These are phyloP conservation scores for Papilio demoleus DNA, from an alignment of 2,888 invertebrate species.

Conservation along the genomic window DNA sequence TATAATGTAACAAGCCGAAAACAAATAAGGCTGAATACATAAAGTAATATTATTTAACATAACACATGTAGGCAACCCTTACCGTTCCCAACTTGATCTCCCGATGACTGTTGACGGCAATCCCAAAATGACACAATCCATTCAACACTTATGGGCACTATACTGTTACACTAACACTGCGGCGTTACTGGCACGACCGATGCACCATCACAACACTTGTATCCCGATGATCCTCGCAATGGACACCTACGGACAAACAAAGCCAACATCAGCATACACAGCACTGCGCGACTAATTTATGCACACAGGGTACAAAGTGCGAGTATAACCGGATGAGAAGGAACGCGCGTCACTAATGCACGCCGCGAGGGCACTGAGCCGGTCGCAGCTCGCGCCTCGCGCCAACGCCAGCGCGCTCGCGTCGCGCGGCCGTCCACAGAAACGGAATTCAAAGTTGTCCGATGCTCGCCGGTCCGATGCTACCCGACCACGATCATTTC, in stretches of 20 bases:
- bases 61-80: constrained; percentile 51
- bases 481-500: constrained; percentile 66
- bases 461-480: constrained; percentile 47
- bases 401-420: constrained; percentile 22
- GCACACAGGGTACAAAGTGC: constrained; percentile 47
- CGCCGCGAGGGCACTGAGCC: constrained; percentile 71
- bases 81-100: constrained; percentile 81
- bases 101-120: constrained; percentile 78
- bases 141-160: constrained; percentile 77
- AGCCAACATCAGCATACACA: constrained; percentile 64
- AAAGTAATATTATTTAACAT: constrained; percentile 41
- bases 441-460: constrained; percentile 58
- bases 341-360: constrained; percentile 59
- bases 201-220: constrained; percentile 80
- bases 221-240: constrained; percentile 65
- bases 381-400: constrained; percentile 36
- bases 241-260: constrained; percentile 74
- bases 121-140: constrained; percentile 81
- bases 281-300: constrained; percentile 60
- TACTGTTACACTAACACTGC: constrained; percentile 74
- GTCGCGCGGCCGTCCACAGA: constrained; percentile 41
- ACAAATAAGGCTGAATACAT: constrained; percentile 43
- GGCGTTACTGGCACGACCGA: constrained; percentile 69
- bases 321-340: constrained; percentile 47
- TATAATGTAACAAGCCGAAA: constrained; percentile 44